These are phyloP conservation scores for Gadus macrocephalus DNA, from an alignment of 2,113 vertebrate genomes.

Conservation along the genomic window DNA sequence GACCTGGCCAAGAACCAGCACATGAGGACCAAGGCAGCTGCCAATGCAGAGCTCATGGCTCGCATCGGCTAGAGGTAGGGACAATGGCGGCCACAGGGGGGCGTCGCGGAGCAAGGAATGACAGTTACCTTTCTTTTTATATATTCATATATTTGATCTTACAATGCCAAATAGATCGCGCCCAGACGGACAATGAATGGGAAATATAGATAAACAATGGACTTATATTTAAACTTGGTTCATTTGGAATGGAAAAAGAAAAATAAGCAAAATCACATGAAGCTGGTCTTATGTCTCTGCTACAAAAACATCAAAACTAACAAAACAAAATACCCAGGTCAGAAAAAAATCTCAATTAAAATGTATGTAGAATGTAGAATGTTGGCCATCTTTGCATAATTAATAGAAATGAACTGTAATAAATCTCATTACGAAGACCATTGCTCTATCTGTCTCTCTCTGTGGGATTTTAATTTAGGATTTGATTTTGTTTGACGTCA, in stretches of 20 bases:
- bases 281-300: conserved; percentile 44
- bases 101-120: neutral
- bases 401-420: conserved; percentile 26
- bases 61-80: conserved; percentile 75
- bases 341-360: conserved; percentile 9
- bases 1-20: conserved; percentile 81
- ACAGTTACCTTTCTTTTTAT: conserved; percentile 15
- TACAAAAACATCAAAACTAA: neutral
- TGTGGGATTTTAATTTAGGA: conserved; percentile 47
- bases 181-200: no score
- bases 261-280: conserved; percentile 26
- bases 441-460: conserved; percentile 39
- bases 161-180: no score
- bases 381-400: neutral
- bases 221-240: neutral
- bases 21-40: conserved; percentile 76
- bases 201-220: no score
- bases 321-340: neutral
- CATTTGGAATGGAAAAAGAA: conserved; percentile 3
- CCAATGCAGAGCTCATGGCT: conserved; percentile 81
- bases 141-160: neutral
- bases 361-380: conserved; percentile 44
- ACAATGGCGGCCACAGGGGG: conserved; percentile 4
- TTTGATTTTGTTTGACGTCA: conserved; percentile 29
- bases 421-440: conserved; percentile 46